Evolutionary conservation across 2,113 vertebrate species (phyloP), one percentile per base, ranked within the genome.

Genomic region (Psilopogon haemacephalus): DNA sequence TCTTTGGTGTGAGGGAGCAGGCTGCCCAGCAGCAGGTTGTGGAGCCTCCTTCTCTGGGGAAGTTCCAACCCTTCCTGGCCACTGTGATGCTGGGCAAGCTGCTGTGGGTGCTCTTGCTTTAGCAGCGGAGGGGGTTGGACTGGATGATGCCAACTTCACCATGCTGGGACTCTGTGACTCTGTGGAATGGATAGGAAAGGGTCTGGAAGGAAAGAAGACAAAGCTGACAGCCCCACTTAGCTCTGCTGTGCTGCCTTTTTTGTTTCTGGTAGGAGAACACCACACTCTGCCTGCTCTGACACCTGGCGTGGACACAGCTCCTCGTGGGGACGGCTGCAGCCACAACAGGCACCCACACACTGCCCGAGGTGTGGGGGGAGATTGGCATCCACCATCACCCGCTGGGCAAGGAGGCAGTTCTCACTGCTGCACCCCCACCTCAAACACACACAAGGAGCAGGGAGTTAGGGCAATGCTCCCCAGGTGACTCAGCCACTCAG

Each of bases 331-430:
- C 4, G 50, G 56, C 8, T 4, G 68, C 64, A 24, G 62, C 91
- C 77, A 83, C 93, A 95, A 85, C 93, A 93, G 85, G 90, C 84
- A 56, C 27, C 85, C 33, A 54, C 24, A 46, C 40, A 40, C 56
- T 42, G 64, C 77, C 78, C 21, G 11, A 48, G 18, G 8, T 4
- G 64, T 75, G 82, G 67, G 33, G n/a, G 67, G 37, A 33, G 78
- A 80, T 82, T 60, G 78, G 89, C 38, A 4, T 50, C 90, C 23
- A 71, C 80, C 91, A 88, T 89, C 90, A 77, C 75, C 18, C 6
- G 1, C 59, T 42, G 88, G 15, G 93, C 77, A 82, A 69, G 5
- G 27, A 86, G 75, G 75, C 27, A 33, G 24, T 63, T 59, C 88
- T 79, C 48, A 67, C 42, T 62, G 76, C 5, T 62, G 82, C 75